Evolutionary conservation across 2,888 invertebrate species (phyloP).

Genomic region (Saturnia pavonia): DNA sequence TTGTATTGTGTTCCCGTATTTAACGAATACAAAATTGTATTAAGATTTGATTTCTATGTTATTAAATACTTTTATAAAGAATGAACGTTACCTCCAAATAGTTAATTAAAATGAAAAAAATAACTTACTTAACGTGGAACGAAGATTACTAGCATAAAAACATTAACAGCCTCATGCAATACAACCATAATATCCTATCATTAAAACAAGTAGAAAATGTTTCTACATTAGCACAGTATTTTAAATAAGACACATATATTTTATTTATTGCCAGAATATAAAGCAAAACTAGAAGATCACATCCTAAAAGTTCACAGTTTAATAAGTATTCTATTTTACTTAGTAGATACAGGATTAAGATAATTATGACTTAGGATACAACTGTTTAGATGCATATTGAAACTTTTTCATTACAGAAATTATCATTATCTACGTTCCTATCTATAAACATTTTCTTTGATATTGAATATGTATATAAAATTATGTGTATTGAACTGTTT

Average conservation of each 20-base stretch:
- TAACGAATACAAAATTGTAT: neutral
- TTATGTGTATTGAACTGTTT: neutral
- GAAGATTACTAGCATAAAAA: constrained; percentile 45
- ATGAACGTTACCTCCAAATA: neutral
- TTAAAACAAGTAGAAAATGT: constrained; percentile 47
- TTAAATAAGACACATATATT: constrained; percentile 67
- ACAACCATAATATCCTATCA: constrained; percentile 61
- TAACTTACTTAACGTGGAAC: constrained; percentile 34
- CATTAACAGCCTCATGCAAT: constrained; percentile 64
- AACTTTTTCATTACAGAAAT: neutral
- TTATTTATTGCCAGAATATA: constrained; percentile 51
- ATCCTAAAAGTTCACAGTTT: neutral
- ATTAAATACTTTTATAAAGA: neutral
- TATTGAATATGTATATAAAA: neutral
- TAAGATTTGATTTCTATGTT: neutral
- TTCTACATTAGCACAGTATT: constrained; percentile 64
- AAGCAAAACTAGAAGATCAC: constrained; percentile 18
- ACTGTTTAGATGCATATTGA: neutral
- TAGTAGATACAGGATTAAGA: constrained; percentile 19
- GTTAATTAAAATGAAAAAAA: neutral
- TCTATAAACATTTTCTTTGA: neutral
- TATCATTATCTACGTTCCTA: no score
- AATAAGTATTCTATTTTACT: constrained; percentile 18
- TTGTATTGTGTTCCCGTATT: neutral
- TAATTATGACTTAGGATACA: constrained; percentile 6